phyloP scores from a whole-genome alignment of 1,140 invertebrate species.

The Lethocerus indicus region DNA sequence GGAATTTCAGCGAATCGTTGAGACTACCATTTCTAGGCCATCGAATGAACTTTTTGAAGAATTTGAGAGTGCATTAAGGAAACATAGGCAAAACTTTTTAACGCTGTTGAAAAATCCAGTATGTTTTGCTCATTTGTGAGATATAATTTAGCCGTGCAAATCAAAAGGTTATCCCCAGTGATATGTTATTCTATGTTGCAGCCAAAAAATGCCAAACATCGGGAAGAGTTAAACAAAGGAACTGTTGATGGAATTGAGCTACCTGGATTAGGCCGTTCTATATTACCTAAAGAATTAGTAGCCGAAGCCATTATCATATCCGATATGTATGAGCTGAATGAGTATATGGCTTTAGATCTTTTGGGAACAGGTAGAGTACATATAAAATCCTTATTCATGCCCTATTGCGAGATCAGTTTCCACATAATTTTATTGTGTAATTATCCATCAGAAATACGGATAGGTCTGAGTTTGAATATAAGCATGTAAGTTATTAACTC shows the following conservation, averaged over 20 bases:
- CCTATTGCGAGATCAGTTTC: too few species aligned
- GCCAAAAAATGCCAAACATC: constrained; percentile 59
- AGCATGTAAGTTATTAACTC: too few species aligned
- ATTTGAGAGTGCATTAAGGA: constrained; percentile 58
- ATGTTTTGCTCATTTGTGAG: constrained; percentile 25
- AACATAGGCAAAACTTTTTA: constrained; percentile 78
- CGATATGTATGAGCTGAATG: constrained; percentile 89
- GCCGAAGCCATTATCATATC: constrained; percentile 84
- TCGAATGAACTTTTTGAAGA: constrained; percentile 47
- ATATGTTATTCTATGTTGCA: constrained; percentile 30
- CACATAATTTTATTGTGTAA: too few species aligned
- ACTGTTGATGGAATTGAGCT: constrained; percentile 61
- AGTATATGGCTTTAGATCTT: constrained; percentile 75
- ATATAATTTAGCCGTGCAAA: neutral
- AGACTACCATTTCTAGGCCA: constrained; percentile 46
- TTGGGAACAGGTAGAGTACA: constrained; percentile 70
- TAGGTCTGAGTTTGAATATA: too few species aligned
- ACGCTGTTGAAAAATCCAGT: constrained; percentile 74
- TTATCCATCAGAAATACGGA: too few species aligned
- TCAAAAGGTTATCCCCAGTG: constrained; percentile 37
- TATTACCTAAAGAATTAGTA: constrained; percentile 66
- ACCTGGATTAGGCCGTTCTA: constrained; percentile 52
- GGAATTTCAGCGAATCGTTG: constrained; percentile 54
- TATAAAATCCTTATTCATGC: too few species aligned
- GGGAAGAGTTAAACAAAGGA: constrained; percentile 64